phyloP scores from a whole-genome alignment of 2,113 vertebrate species.

The Corydoras maculifer region DNA sequence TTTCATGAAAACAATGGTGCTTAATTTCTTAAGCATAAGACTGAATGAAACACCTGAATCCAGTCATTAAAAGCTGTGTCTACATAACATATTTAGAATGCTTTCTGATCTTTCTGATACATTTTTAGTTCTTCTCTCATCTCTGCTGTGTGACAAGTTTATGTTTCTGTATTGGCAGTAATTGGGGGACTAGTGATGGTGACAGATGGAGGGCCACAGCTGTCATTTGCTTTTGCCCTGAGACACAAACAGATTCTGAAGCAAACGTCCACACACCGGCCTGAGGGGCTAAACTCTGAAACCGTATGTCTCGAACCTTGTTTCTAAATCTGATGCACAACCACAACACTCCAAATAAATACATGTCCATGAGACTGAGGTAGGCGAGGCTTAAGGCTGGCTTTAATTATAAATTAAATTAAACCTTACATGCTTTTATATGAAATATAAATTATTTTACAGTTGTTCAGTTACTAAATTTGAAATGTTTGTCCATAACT shows the following conservation, averaged over 20 bases:
- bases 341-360: not conserved
- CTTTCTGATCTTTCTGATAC: not conserved
- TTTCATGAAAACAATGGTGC: too few species aligned
- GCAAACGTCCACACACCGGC: constrained; percentile 15
- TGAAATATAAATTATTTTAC: too few species aligned
- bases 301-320: constrained; percentile 4
- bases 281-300: constrained; percentile 25
- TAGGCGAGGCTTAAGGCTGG: too few species aligned
- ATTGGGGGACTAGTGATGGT: constrained; percentile 12
- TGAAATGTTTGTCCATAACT: too few species aligned
- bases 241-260: constrained; percentile 6
- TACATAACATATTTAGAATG: not conserved
- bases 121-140: not conserved
- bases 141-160: constrained; percentile 5
- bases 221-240: constrained; percentile 29
- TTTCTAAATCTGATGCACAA: constrained; percentile 14
- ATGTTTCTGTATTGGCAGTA: constrained; percentile 8
- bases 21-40: too few species aligned
- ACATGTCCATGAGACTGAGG: not conserved
- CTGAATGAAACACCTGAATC: too few species aligned
- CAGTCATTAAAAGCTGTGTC: too few species aligned
- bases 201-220: constrained; percentile 41
- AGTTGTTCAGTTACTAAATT: too few species aligned
- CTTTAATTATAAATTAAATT: too few species aligned
- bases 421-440: too few species aligned